phyloP scores from a whole-genome alignment of 2,888 invertebrate genomes.

The Muschampia plurimacula region DNA sequence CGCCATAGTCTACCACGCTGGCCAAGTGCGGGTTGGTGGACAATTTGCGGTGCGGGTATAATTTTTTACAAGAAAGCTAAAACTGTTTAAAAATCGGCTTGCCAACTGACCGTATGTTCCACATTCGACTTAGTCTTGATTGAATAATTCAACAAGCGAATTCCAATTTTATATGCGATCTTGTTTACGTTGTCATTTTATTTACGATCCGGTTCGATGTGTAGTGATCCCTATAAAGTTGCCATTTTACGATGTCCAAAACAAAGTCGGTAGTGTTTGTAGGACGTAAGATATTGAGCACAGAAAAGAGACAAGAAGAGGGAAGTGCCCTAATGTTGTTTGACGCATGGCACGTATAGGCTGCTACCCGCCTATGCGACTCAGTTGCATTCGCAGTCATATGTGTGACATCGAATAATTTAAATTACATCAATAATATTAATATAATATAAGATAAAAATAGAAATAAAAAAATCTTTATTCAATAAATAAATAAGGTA shows the following conservation, averaged over 20 bases:
- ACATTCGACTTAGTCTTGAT: not conserved
- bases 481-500: not conserved
- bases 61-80: too few species aligned
- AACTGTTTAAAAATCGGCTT: not conserved
- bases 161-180: not conserved
- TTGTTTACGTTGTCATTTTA: constrained; percentile 8
- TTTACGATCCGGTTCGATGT: constrained; percentile 6
- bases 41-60: too few species aligned
- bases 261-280: not conserved
- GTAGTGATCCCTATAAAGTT: constrained; percentile 63
- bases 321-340: too few species aligned
- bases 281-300: too few species aligned
- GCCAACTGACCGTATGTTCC: not conserved
- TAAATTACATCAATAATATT: too few species aligned
- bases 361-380: too few species aligned
- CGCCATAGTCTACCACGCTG: too few species aligned
- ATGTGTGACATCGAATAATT: too few species aligned
- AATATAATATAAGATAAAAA: not conserved
- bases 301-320: too few species aligned
- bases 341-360: too few species aligned
- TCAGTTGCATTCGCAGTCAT: too few species aligned
- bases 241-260: constrained; percentile 57
- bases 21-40: too few species aligned
- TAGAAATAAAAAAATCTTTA: not conserved
- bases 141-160: constrained; percentile 1